Conservation (phyloP, 2,797 vertebrate genomes). For the Atherinosoma microstoma region DNA sequence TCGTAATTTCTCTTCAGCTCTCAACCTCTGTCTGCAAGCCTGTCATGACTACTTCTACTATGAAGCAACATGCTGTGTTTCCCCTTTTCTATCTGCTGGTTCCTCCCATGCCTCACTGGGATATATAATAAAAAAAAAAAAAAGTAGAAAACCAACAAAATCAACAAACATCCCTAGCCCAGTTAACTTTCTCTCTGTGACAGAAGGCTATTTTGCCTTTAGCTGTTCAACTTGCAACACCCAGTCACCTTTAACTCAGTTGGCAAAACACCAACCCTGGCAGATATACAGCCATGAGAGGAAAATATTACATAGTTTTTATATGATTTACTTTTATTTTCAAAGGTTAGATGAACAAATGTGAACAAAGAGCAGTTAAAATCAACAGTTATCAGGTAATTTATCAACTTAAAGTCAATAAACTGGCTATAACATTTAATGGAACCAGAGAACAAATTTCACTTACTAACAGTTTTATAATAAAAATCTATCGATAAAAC, state of each 20-base stretch:
- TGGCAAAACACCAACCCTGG: conserved; percentile 51
- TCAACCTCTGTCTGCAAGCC: conserved; percentile 32
- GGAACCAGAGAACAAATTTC: neutral
- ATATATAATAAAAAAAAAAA: conserved; percentile 35
- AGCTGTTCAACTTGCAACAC: conserved; percentile 51
- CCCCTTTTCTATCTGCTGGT: conserved; percentile 29
- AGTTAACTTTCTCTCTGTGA: conserved; percentile 50
- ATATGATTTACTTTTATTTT: conserved; percentile 1
- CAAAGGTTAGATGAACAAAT: neutral
- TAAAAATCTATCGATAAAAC: neutral
- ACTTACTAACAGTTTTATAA: neutral
- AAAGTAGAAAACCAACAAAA: neutral
- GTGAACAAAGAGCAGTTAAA: neutral
- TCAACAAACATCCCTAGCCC: conserved; percentile 41
- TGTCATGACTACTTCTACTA: conserved; percentile 37
- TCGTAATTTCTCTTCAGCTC: conserved; percentile 16
- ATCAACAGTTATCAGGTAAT: neutral
- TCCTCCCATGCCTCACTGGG: conserved; percentile 17
- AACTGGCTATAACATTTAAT: neutral
- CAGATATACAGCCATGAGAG: conserved; percentile 10
- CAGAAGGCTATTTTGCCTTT: conserved; percentile 53
- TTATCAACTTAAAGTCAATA: neutral
- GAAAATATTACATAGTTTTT: conserved; percentile 11
- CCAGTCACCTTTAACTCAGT: conserved; percentile 68
- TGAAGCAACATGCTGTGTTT: conserved; percentile 26